Evolutionary conservation across 64 coral and sea anemone species (phyloP), one percentile per base, ranked within the genome.

Genomic region (Actinia tenebrosa): DNA sequence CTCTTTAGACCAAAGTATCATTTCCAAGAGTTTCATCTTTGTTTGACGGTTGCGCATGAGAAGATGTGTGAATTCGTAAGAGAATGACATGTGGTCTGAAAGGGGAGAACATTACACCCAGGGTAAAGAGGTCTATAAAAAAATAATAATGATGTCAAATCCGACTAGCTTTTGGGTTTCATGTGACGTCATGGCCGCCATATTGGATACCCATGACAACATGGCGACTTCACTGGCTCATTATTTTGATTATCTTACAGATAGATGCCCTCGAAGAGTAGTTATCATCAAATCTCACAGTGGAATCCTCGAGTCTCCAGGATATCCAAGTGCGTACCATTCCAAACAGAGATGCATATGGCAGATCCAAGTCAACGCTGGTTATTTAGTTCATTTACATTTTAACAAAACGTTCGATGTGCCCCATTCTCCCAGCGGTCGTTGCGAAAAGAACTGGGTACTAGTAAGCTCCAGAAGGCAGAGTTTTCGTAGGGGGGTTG

Each of bases 311-410:
- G 78, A 87, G 30, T 92, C 90, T 23, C 86, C 90, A 37, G 85
- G 90, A 15, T 92, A 87, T n/a, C 90, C 90, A 56, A 52, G 80
- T 13, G 42, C 52, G 7, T 87, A 92, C 45, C 63, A 42, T 56
- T 80, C 90, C 23, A 53, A 59, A n/a, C 90, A 92, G 45, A 82
- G 77, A 37, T 92, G 90, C 45, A 92, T 92, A 83, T 92, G 90
- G 90, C 84, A 66, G 15, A 92, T 92, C 58, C 60, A 19, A 17
- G 86, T 83, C 23, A 92, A 83, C 26, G 13, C n/a, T n/a, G 90
- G 90, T 2, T 92, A 75, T 63, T 45, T 86, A 66, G 63, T 92
- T 7, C 56, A 92, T 53, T 71, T 92, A 87, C 78, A 92, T 60
- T 92, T 92, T 92, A 77, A 92, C 23, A 19, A 83, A 30, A 72